A percentile compares a stretch with the other conserved stretches of the same genome.
Evolutionary conservation across 2,113 vertebrate species (phyloP).

Genomic region (Vidua macroura): DNA sequence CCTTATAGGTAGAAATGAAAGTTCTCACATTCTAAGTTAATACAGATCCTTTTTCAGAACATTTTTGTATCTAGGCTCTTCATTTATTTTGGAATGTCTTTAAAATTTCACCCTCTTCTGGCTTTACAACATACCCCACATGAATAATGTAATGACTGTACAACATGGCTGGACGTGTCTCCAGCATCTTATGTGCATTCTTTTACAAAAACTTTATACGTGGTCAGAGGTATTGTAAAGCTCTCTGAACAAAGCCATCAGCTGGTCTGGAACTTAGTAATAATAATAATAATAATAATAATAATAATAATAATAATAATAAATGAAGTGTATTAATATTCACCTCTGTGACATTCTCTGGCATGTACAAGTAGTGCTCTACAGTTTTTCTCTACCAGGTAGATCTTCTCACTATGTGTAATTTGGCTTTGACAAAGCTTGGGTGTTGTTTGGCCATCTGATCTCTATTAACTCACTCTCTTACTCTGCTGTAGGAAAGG

Average conservation of each 20-base stretch:
- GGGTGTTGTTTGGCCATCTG: background rate
- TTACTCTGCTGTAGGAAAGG: background rate
- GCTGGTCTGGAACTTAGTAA: background rate
- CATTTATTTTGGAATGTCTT: background rate
- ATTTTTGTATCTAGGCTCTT: background rate
- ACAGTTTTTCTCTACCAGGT: background rate
- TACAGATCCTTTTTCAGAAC: background rate
- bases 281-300: background rate
- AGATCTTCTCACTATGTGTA: background rate
- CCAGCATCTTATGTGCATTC: background rate
- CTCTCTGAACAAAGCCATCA: background rate
- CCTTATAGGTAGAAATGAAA: background rate
- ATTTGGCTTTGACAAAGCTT: background rate
- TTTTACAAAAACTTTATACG: background rate
- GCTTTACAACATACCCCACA: background rate
- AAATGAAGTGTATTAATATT: background rate
- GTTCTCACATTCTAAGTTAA: background rate
- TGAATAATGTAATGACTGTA: background rate
- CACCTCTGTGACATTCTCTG: background rate
- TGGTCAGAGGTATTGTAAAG: background rate
- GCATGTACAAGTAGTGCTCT: background rate
- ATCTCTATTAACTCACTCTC: background rate
- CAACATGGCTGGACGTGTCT: background rate
- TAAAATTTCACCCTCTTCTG: background rate
- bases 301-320: background rate